These are phyloP conservation scores for Ictidomys tridecemlineatus DNA, from an alignment of 2,113 vertebrate genomes.

Conservation along the genomic window DNA sequence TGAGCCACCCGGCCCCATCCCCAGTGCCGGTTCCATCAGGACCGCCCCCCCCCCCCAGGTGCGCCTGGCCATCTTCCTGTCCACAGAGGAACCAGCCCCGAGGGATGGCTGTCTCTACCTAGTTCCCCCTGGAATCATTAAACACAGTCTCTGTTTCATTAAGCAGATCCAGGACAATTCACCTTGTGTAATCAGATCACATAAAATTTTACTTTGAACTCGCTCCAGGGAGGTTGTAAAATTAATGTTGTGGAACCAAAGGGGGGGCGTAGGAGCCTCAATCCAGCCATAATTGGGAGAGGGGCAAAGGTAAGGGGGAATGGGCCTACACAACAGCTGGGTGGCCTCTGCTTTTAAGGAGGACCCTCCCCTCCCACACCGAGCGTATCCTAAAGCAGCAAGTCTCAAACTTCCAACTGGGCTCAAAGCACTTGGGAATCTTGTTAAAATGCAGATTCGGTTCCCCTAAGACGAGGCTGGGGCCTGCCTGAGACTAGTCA, in stretches of 20 bases:
- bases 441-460: not conserved
- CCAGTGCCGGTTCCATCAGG: accelerated
- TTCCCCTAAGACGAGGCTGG: not conserved
- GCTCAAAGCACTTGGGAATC: not conserved
- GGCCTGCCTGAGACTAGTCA: not conserved
- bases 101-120: conserved; percentile 79
- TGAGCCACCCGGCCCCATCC: no score
- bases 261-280: not conserved
- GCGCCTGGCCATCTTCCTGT: not conserved
- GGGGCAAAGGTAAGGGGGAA: not conserved
- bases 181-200: conserved; percentile 88
- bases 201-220: conserved; percentile 89
- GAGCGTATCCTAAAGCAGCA: not conserved
- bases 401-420: not conserved
- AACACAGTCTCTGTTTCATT: conserved; percentile 86
- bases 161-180: conserved; percentile 86
- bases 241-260: conserved; percentile 87
- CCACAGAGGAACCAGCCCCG: conserved; percentile 69
- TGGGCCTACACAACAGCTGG: conserved; percentile 11
- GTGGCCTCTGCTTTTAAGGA: not conserved
- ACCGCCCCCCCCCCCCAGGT: accelerated
- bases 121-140: conserved; percentile 83
- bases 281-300: not conserved
- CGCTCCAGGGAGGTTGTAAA: conserved; percentile 85
- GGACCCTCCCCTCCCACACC: not conserved